Conservation (phyloP, 2,797 vertebrate species). For the Benthosema pterotum region DNA sequence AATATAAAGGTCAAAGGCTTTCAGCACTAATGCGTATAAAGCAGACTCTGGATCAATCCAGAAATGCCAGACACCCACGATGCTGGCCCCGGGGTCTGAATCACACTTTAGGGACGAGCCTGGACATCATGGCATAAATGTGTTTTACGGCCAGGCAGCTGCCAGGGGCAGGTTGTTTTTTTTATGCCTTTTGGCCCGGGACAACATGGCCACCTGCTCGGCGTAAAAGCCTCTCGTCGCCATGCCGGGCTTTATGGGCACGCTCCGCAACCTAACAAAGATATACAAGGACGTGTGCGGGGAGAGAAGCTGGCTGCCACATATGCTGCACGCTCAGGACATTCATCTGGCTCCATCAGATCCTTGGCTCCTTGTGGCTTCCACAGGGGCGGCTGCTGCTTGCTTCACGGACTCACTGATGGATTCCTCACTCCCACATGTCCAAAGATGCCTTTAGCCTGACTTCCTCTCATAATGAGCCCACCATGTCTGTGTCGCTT, state of each 20-base stretch:
- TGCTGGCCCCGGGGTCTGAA: slow-evolving; percentile 57
- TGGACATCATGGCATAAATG: slow-evolving; percentile 80
- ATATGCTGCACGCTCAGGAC: slow-evolving; percentile 65
- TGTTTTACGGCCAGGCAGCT: slow-evolving; percentile 82
- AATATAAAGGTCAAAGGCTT: slow-evolving; percentile 44
- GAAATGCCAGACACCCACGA: slow-evolving; percentile 38
- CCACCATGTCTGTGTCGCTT: slow-evolving; percentile 52
- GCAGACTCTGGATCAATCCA: slow-evolving; percentile 38
- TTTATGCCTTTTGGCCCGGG: slow-evolving; percentile 76
- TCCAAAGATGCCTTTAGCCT: slow-evolving; percentile 43
- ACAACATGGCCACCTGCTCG: slow-evolving; percentile 80
- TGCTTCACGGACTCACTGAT: slow-evolving; percentile 65
- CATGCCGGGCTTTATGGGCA: slow-evolving; percentile 67
- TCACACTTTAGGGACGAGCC: slow-evolving; percentile 71
- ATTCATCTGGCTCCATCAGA: slow-evolving; percentile 59
- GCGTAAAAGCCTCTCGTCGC: slow-evolving; percentile 59
- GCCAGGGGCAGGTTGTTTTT: slow-evolving; percentile 68
- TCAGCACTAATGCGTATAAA: slow-evolving; percentile 16
- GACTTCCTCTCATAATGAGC: slow-evolving; percentile 33
- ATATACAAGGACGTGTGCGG: slow-evolving; percentile 59
- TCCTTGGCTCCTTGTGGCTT: slow-evolving; percentile 37
- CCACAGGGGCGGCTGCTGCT: slow-evolving; percentile 42
- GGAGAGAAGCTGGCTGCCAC: slow-evolving; percentile 44
- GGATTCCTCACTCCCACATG: slow-evolving; percentile 57
- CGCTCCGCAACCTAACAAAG: slow-evolving; percentile 66